Evolutionary conservation across 2,113 vertebrate species (phyloP).

Genomic region (Delphinus delphis): DNA sequence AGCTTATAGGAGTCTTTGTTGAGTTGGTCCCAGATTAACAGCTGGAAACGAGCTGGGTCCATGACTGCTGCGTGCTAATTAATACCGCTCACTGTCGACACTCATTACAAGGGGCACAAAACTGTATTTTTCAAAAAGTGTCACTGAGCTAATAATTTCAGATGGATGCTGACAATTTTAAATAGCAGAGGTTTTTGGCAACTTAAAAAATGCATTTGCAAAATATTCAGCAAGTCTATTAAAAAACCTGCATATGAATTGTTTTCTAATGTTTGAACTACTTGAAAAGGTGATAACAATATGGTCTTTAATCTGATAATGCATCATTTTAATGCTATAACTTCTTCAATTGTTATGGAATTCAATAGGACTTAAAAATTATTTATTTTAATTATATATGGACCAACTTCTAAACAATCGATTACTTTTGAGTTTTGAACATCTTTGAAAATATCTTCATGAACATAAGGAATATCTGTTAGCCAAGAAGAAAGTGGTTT

Average conservation of each 20-base stretch:
- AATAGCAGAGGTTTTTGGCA: constrained; percentile 5
- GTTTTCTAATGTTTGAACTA: neutral
- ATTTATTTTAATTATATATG: constrained; percentile 31
- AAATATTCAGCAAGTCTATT: neutral
- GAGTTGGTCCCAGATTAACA: constrained; percentile 70
- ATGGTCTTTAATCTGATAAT: constrained; percentile 1
- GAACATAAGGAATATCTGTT: neutral
- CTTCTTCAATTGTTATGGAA: constrained; percentile 35
- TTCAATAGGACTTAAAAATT: constrained; percentile 49
- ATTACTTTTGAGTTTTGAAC: constrained; percentile 42
- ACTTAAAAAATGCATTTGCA: constrained; percentile 38
- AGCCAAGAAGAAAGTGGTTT: neutral
- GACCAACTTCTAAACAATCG: constrained; percentile 6
- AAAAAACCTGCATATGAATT: neutral
- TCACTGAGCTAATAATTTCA: constrained; percentile 52
- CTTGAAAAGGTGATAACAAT: constrained; percentile 14
- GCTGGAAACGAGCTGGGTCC: constrained; percentile 50
- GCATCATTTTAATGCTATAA: neutral
- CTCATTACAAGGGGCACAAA: constrained; percentile 51
- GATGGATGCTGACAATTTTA: constrained; percentile 63
- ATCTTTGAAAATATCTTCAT: constrained; percentile 39
- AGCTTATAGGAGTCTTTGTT: constrained; percentile 55
- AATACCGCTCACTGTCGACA: constrained; percentile 56
- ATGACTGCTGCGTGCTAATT: constrained; percentile 48
- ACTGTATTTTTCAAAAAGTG: constrained; percentile 48